Evolutionary conservation across 1,140 invertebrate genomes (phyloP).

Genomic region (Drosophila micromelanica): DNA sequence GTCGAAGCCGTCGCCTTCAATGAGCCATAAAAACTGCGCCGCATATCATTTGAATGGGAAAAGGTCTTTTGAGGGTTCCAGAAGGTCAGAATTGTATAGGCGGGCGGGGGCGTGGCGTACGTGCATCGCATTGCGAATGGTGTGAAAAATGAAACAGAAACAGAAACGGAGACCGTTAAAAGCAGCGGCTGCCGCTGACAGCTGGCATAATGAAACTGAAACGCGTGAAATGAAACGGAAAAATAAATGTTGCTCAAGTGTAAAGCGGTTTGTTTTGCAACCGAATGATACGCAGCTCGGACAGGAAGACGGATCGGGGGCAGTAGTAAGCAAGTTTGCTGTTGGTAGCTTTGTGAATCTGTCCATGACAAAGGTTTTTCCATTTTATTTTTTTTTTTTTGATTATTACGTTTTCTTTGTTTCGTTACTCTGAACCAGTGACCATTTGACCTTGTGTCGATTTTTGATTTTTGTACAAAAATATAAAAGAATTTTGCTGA

Average conservation of each 20-base stretch:
- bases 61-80: constrained; percentile 33
- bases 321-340: background rate
- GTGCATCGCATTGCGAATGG: constrained; percentile 58
- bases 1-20: constrained; percentile 30
- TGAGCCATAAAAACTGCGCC: constrained; percentile 55
- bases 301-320: too few relatives aligned
- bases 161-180: constrained; percentile 26
- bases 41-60: constrained; percentile 57
- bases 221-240: constrained; percentile 67
- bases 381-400: constrained; percentile 14
- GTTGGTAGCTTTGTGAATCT: constrained; percentile 20
- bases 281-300: constrained; percentile 13
- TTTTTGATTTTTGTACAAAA: constrained; percentile 33
- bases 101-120: constrained; percentile 32
- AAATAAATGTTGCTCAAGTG: constrained; percentile 67
- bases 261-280: constrained; percentile 46
- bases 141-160: constrained; percentile 60
- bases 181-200: constrained; percentile 56
- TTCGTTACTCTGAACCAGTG: constrained; percentile 10
- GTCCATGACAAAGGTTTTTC: constrained; percentile 45
- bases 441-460: constrained; percentile 41
- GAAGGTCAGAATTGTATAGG: background rate
- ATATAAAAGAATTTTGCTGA: constrained; percentile 17
- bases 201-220: constrained; percentile 66
- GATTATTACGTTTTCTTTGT: constrained; percentile 1